Evolutionary conservation across 2,888 invertebrate genomes (phyloP).

Genomic region (Steromphala cineraria): DNA sequence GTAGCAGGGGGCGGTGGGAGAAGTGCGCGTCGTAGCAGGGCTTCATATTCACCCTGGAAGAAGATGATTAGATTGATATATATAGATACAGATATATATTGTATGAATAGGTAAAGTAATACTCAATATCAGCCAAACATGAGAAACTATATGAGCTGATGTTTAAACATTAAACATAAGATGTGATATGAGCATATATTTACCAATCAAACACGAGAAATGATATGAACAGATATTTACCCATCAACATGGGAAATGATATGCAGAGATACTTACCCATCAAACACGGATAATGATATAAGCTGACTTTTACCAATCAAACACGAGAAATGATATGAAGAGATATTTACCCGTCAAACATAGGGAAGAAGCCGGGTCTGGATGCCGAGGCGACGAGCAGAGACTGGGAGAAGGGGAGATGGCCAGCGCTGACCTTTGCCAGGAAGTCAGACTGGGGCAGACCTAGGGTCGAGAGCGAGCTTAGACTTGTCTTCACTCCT

Average conservation of each 20-base stretch:
- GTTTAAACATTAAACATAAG: conserved; percentile 50
- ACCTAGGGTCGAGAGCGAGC: conserved; percentile 31
- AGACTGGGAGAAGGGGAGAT: conserved; percentile 61
- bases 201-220: too few relatives aligned
- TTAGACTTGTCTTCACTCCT: conserved; percentile 29
- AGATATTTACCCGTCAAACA: conserved; percentile 57
- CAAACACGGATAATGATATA: conserved; percentile 15
- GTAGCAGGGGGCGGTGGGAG: conserved; percentile 58
- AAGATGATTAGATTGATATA: too few relatives aligned
- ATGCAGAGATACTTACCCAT: conserved; percentile 46
- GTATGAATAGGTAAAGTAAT: too few relatives aligned
- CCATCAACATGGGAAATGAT: conserved; percentile 41
- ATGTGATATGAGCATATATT: too few relatives aligned
- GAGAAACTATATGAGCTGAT: too few relatives aligned
- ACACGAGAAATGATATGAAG: too few relatives aligned
- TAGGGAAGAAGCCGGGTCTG: conserved; percentile 59
- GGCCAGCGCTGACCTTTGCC: conserved; percentile 36
- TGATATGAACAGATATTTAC: conserved; percentile 32
- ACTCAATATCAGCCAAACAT: too few relatives aligned
- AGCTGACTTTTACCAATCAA: too few relatives aligned
- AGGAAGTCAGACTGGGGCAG: conserved; percentile 42
- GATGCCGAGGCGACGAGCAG: conserved; percentile 60
- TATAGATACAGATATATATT: too few relatives aligned
- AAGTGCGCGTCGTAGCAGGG: conserved; percentile 59
- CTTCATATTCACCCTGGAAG: conserved; percentile 53